Conservation (phyloP, 2,797 vertebrate genomes). For the Chaenodraco wilsoni region DNA sequence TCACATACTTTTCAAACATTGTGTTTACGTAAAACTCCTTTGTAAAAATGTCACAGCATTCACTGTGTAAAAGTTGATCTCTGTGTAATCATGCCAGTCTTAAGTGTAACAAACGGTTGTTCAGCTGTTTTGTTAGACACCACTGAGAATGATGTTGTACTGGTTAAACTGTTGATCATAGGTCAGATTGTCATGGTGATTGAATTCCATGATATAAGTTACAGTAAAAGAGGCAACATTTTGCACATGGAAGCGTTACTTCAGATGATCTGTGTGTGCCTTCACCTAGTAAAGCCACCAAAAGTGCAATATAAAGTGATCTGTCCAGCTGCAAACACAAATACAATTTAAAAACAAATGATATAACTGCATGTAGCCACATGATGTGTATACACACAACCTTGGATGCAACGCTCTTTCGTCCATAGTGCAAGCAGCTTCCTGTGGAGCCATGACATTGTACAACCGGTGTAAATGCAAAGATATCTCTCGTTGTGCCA, state of each 20-base stretch:
- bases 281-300: background rate
- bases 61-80: background rate
- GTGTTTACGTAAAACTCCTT: background rate
- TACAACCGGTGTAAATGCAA: conserved; percentile 14
- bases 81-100: background rate
- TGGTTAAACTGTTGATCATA: conserved; percentile 1
- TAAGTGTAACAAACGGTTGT: background rate
- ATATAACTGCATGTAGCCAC: background rate
- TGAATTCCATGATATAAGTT: background rate
- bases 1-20: background rate
- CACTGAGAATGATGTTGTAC: background rate
- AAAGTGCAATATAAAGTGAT: background rate
- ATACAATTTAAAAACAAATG: conserved; percentile 2
- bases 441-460: background rate
- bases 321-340: background rate
- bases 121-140: background rate
- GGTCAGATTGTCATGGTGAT: background rate
- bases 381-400: conserved; percentile 9
- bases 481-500: background rate
- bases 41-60: background rate
- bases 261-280: background rate
- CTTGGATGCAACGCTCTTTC: background rate
- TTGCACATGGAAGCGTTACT: background rate
- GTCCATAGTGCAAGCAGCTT: background rate
- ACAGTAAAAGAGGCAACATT: background rate